Percentiles rank a stretch among this genome's conserved stretches.
phyloP scores from a whole-genome alignment of 2,113 vertebrate species.

The Ptychochromis oligacanthus region DNA sequence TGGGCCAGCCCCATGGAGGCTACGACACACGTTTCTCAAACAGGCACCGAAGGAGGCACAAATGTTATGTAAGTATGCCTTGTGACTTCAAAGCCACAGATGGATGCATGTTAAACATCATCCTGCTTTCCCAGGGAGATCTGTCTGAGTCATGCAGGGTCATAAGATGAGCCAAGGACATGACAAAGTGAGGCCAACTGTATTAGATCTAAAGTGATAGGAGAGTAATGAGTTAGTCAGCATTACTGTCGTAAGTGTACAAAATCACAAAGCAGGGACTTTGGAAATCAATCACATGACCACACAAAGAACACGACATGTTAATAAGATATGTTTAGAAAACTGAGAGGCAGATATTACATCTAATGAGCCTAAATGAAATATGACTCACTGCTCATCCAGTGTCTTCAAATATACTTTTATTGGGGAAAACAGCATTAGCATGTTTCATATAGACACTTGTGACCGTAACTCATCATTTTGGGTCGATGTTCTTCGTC shows the following conservation, averaged over 20 bases:
- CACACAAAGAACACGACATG: background rate
- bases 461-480: conserved; percentile 36
- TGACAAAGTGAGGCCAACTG: background rate
- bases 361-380: conserved; percentile 1
- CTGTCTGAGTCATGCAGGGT: background rate
- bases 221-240: conserved; percentile 7
- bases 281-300: background rate
- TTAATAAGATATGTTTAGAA: background rate
- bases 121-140: background rate
- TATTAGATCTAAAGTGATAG: background rate
- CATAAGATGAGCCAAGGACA: background rate
- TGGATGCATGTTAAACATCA: conserved; percentile 33
- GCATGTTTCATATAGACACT: conserved; percentile 11
- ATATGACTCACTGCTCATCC: background rate
- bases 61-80: conserved; percentile 41
- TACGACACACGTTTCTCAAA: background rate
- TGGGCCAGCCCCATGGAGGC: conserved; percentile 48
- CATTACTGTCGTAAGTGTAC: background rate
- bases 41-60: conserved; percentile 24
- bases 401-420: background rate
- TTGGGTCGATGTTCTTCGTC: conserved; percentile 36
- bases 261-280: background rate
- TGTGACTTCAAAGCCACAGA: conserved; percentile 41
- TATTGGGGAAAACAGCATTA: background rate
- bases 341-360: background rate